A percentile compares a stretch with the other conserved stretches of the same genome.
Evolutionary conservation across 2,888 invertebrate genomes (phyloP).

Genomic region (Orthosia cruda): DNA sequence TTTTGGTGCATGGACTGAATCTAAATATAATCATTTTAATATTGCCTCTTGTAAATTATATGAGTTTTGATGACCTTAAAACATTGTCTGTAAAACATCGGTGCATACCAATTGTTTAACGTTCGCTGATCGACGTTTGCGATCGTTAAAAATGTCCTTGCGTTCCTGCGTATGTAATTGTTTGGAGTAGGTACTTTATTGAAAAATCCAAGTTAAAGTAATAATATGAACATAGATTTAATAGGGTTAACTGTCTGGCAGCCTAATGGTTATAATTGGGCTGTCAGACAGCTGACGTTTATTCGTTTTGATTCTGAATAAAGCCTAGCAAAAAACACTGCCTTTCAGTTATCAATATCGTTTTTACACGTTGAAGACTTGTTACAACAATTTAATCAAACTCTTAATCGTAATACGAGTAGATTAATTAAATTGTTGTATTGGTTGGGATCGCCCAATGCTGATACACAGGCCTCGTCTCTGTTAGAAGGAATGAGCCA

Average conservation of each 20-base stretch:
- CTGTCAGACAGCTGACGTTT: neutral
- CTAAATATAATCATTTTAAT: neutral
- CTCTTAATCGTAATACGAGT: too few relatives aligned
- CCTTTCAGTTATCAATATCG: neutral
- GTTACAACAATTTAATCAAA: too few relatives aligned
- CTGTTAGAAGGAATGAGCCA: too few relatives aligned
- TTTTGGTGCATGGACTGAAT: slow-evolving; percentile 13
- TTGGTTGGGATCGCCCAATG: too few relatives aligned
- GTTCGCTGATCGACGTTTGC: neutral
- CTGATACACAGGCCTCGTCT: too few relatives aligned
- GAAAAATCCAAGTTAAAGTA: too few relatives aligned
- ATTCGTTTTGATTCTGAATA: neutral
- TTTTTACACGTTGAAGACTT: neutral
- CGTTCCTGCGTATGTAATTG: neutral
- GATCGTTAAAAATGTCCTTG: slow-evolving; percentile 9
- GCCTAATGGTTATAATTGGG: neutral
- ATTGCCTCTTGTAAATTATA: slow-evolving; percentile 1
- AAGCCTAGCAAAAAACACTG: neutral
- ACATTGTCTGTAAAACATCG: slow-evolving; percentile 18
- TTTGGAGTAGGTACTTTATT: too few relatives aligned
- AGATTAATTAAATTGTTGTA: too few relatives aligned
- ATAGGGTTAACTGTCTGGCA: too few relatives aligned
- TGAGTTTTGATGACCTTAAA: slow-evolving; percentile 7
- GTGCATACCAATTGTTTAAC: slow-evolving; percentile 26
- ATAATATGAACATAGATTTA: too few relatives aligned